These are phyloP conservation scores for Lepisosteus oculatus DNA, from an alignment of 2,113 vertebrate genomes.

Conservation along the genomic window DNA sequence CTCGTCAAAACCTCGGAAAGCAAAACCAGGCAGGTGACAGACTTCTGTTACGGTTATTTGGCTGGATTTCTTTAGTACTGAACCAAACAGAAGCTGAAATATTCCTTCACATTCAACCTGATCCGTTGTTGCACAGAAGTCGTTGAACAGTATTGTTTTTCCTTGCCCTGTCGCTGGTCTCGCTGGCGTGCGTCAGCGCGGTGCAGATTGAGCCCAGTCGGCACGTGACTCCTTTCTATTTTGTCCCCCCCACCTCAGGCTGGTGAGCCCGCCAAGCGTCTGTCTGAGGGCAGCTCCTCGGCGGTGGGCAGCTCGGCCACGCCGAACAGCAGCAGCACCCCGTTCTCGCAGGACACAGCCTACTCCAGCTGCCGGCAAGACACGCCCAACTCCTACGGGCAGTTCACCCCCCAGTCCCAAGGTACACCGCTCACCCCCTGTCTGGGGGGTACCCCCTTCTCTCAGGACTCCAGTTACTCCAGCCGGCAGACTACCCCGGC, in stretches of 20 bases:
- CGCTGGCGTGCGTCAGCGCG: no score
- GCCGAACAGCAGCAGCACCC: conserved; percentile 83
- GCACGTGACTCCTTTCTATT: no score
- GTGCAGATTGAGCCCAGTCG: no score
- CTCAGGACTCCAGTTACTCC: conserved; percentile 92
- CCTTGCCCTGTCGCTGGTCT: no score
- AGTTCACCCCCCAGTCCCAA: conserved; percentile 84
- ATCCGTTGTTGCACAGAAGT: no score
- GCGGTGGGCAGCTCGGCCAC: conserved; percentile 68
- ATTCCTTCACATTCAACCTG: no score
- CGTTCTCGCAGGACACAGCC: conserved; percentile 88
- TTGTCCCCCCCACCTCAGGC: conserved; percentile 37
- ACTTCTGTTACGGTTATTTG: no score
- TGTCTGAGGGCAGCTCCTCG: conserved; percentile 71
- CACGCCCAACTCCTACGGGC: conserved; percentile 87
- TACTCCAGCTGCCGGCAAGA: conserved; percentile 93
- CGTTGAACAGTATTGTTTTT: no score
- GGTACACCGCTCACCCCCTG: conserved; percentile 87
- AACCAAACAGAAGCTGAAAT: no score
- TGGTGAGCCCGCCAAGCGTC: conserved; percentile 74
- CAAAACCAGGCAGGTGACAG: no score
- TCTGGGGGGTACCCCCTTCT: conserved; percentile 82
- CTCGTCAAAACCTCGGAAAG: no score
- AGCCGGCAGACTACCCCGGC: conserved; percentile 90
- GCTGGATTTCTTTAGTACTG: no score